phyloP scores from a whole-genome alignment of 2,888 invertebrate genomes.

The Epirrhoe tristata region DNA sequence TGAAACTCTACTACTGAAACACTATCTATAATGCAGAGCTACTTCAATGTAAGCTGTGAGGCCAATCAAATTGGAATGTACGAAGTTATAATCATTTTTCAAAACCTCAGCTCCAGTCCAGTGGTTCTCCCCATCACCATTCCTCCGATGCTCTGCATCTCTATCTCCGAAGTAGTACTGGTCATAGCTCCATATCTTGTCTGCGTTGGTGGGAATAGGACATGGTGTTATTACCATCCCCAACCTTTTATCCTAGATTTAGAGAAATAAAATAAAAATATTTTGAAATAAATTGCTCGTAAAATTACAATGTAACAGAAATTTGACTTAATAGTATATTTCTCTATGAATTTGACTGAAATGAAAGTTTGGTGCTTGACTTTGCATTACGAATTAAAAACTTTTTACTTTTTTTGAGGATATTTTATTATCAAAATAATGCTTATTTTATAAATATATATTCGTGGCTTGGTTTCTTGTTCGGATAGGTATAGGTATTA shows the following conservation, averaged over 20 bases:
- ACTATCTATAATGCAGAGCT: too few species aligned
- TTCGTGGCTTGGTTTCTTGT: too few species aligned
- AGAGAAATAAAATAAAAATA: not conserved
- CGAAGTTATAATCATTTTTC: too few species aligned
- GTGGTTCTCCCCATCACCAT: slow-evolving; percentile 58
- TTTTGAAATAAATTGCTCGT: slow-evolving; percentile 2
- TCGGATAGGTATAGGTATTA: too few species aligned
- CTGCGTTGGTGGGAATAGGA: slow-evolving; percentile 41
- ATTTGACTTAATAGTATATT: too few species aligned
- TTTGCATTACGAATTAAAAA: not conserved
- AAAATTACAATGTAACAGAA: slow-evolving; percentile 1
- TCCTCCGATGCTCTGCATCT: slow-evolving; percentile 58
- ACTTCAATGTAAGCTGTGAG: too few species aligned
- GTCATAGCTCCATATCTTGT: slow-evolving; percentile 59
- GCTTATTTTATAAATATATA: too few species aligned
- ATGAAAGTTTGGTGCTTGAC: not conserved
- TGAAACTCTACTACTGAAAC: too few species aligned
- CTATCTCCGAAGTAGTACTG: slow-evolving; percentile 71
- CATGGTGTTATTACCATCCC: slow-evolving; percentile 44
- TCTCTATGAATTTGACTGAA: too few species aligned
- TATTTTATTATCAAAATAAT: too few species aligned
- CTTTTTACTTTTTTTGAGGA: not conserved
- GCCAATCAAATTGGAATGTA: too few species aligned
- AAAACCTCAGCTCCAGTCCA: slow-evolving; percentile 70
- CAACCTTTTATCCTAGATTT: not conserved